Base-by-base conservation (phyloP, 2,888 invertebrate genomes). In the Aleiodes leptofemur region DNA sequence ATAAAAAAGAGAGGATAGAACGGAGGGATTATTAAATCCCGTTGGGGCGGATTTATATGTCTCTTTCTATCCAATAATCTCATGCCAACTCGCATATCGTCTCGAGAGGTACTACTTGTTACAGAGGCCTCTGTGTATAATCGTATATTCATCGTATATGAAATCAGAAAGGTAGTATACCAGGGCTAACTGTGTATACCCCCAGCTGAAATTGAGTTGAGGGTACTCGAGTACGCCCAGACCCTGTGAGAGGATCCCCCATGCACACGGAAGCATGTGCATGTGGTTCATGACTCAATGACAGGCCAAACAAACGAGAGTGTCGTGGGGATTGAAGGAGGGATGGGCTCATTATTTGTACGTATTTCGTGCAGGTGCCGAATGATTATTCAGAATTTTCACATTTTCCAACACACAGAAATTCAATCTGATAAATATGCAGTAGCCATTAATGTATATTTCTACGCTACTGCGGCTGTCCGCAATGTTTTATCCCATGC, bases 371-470 rank as follows among this genome's bases (percentile, higher is more conserved):
- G 48, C 74, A 70, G 70, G 74, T 74, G 64, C 31, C 43, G 51
- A 55, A 55, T 38, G 31, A 13, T 7, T 43, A 23, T 43, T 6
- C 7, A 59, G 31, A 14, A 59, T 59, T 59, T 59, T 38, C 34
- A 38, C 59, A 13, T 59, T 59, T 38, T 34, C 29, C 16, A 23
- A 34, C 57, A 29, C 51, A 50, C 50, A 64, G 34, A 74, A 56
- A 53, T 69, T 55, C 64, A 48, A 64, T 64, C 23, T 68, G 68
- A 75, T 75, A 75, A 75, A 75, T 75, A 75, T 75, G 71, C 71
- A 75, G 68, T 23, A 66, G 75, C 68, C 56, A 55, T 72, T 74
- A 69, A 74, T 74, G 43, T 51, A 50, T 66, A 11, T 43, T 43
- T 43, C 43, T 43, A 43, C 43, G 43, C 43, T 43, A 43, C 43